Evolutionary conservation across 2,113 vertebrate genomes (phyloP).

Genomic region (Atlantisia rogersi): DNA sequence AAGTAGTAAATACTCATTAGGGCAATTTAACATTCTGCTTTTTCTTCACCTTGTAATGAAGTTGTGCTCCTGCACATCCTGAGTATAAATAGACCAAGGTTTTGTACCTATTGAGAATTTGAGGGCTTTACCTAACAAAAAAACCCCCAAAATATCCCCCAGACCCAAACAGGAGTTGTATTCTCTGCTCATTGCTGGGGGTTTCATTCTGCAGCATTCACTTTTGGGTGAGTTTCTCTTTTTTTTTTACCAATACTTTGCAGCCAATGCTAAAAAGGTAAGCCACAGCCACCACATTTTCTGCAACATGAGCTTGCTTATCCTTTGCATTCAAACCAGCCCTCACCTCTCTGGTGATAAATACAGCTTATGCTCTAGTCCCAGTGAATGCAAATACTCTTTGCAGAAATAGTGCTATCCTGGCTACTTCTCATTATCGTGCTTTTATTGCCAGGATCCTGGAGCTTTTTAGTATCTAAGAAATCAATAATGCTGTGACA

Average conservation of each 20-base stretch:
- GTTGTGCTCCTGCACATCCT: background rate
- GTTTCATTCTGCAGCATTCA: background rate
- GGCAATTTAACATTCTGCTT: background rate
- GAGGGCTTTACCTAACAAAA: background rate
- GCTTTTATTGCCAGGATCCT: slow-evolving; percentile 47
- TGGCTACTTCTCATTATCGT: slow-evolving; percentile 40
- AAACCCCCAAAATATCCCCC: background rate
- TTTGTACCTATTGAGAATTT: background rate
- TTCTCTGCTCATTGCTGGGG: background rate
- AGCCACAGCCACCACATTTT: background rate
- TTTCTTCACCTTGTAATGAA: background rate
- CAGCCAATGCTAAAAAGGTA: background rate
- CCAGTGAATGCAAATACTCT: slow-evolving; percentile 18
- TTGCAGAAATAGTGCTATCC: slow-evolving; percentile 41
- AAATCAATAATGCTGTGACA: slow-evolving; percentile 54
- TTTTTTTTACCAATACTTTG: background rate
- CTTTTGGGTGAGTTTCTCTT: background rate
- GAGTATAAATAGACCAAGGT: background rate
- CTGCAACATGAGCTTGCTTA: background rate
- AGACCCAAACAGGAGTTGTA: accelerated
- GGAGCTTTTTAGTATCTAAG: slow-evolving; percentile 31
- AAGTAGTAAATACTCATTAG: background rate
- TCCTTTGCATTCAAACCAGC: slow-evolving; percentile 11
- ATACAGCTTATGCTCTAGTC: background rate
- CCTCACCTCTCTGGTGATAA: background rate